Conservation (phyloP, 2,113 vertebrate species). For the Stigmatopora nigra region DNA sequence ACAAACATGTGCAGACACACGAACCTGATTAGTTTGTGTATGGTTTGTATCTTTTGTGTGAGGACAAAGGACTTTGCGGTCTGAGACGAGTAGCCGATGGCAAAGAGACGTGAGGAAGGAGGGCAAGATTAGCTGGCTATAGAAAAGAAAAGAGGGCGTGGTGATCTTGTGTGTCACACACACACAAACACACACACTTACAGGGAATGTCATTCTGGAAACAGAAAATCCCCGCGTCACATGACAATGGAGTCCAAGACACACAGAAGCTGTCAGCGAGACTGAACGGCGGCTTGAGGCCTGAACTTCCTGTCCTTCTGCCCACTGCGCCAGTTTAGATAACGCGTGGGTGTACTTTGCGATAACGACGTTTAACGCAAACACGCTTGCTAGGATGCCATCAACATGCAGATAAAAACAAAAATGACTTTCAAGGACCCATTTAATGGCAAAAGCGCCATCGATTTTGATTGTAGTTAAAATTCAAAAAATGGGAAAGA, state of each 20-base stretch:
- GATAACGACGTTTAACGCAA: constrained; percentile 5
- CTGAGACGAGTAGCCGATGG: constrained; percentile 46
- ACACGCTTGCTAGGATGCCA: neutral
- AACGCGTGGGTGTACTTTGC: neutral
- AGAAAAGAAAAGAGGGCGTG: constrained; percentile 9
- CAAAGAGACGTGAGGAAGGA: constrained; percentile 25
- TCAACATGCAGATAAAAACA: neutral
- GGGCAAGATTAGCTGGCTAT: constrained; percentile 29
- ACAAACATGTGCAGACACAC: constrained; percentile 1
- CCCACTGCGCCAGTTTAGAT: neutral
- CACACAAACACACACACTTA: neutral
- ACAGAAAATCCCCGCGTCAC: neutral
- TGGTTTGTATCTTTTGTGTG: constrained; percentile 46
- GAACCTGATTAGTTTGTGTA: constrained; percentile 38
- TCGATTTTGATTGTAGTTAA: neutral
- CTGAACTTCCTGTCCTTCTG: neutral
- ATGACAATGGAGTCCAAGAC: neutral
- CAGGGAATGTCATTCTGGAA: neutral
- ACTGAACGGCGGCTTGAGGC: neutral
- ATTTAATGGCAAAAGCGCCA: neutral
- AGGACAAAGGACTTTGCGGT: constrained; percentile 56
- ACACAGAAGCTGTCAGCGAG: neutral
- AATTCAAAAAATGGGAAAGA: neutral
- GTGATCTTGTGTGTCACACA: neutral
- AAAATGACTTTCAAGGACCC: too few relatives aligned